Base-by-base conservation (phyloP, 2,888 invertebrate species). In the Lepidonotus clava region DNA sequence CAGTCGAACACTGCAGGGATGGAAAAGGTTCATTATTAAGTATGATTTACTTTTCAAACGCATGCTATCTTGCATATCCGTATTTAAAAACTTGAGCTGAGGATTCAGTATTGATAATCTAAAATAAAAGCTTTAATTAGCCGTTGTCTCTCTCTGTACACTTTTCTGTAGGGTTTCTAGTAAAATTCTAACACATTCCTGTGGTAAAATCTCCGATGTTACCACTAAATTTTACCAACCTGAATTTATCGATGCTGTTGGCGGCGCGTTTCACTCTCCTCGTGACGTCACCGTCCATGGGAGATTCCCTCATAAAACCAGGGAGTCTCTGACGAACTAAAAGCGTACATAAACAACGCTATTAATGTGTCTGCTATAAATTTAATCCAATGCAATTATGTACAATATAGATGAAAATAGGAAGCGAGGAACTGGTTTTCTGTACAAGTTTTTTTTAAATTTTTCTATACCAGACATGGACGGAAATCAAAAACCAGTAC, bases 231-330 rank as follows among this genome's bases (percentile, higher is more conserved):
- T 6, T 24, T 66, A 66, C 66, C 36, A 90, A 95, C 94, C 95
- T 97, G 85, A 97, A 95, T 34, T 96, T 96, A 94, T 97, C 97
- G 34, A 97, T 95, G 24, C 96, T 95, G 61, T 96, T 96, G 91
- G 97, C 97, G 11, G 96, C 97, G 89, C 96, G 95, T 94, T 97
- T 97, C 28, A 97, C 96, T 90, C 96, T 95, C 88, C 96, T 95
- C 0, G 97, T 96, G 67, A 97, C 96, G 24, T 96, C 95, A 71
- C 96, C 96, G 92, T 97, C 97, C 91, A 96, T 96, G 6, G 97
- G 97, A 90, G 96, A 96, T 90, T 97, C 96, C 89, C 96, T 95
- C 94, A 97, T 95, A 90, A 97, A 96, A 84, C 95, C 94, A 34
- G 97, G 97, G 87, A 97, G 95, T 92, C 96, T 90, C 84, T 92